Percentiles rank a stretch among this genome's conserved stretches.
Evolutionary conservation across 2,888 invertebrate genomes (phyloP).

Genomic region (Adela reaumurella): DNA sequence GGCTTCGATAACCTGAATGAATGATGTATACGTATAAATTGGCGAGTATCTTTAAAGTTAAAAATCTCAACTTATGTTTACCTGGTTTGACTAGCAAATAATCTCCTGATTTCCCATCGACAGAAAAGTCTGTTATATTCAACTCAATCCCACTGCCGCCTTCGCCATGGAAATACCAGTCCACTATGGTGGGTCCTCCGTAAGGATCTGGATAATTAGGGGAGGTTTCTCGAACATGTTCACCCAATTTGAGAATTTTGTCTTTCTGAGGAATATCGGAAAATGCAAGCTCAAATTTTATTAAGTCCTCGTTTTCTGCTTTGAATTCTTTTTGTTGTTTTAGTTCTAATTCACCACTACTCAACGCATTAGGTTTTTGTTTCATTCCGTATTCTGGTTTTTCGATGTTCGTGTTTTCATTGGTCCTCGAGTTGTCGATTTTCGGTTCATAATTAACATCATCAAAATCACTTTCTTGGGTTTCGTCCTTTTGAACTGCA

Average conservation of each 20-base stretch:
- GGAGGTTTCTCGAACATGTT: slow-evolving; percentile 24
- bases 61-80: slow-evolving; percentile 13
- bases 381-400: slow-evolving; percentile 18
- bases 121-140: slow-evolving; percentile 31
- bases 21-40: background rate
- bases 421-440: too few species aligned
- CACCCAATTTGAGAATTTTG: slow-evolving; percentile 22
- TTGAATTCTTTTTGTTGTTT: too few species aligned
- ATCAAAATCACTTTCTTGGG: slow-evolving; percentile 11
- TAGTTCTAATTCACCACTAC: too few species aligned
- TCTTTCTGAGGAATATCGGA: slow-evolving; percentile 17
- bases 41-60: background rate
- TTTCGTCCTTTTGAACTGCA: slow-evolving; percentile 11
- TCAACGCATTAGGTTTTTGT: slow-evolving; percentile 19
- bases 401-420: slow-evolving; percentile 7
- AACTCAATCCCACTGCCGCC: slow-evolving; percentile 37
- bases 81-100: slow-evolving; percentile 44
- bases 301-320: slow-evolving; percentile 17
- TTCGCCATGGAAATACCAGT: slow-evolving; percentile 36
- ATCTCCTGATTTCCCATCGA: slow-evolving; percentile 32
- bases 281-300: slow-evolving; percentile 10
- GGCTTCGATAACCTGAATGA: too few species aligned
- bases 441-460: too few species aligned
- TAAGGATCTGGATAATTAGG: slow-evolving; percentile 29
- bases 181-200: slow-evolving; percentile 25